These are phyloP conservation scores for Drosophila albomicans DNA, from an alignment of 1,140 invertebrate species.

Conservation along the genomic window DNA sequence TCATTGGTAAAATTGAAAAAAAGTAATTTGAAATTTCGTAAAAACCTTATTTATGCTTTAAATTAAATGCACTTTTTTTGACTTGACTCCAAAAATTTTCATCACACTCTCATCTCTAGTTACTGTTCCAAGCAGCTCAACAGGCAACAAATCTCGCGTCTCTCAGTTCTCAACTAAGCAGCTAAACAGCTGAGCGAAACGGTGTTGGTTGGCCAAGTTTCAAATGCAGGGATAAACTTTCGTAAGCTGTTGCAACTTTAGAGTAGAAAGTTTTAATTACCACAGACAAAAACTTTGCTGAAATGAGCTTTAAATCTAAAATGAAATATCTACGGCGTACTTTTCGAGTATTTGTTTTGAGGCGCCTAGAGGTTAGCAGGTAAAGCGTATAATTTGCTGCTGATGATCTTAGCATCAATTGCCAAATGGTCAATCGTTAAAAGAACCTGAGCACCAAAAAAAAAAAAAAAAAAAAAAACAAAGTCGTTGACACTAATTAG, in stretches of 20 bases:
- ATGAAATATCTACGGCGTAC: neutral
- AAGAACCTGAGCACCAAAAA: slow-evolving; percentile 37
- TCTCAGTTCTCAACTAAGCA: neutral
- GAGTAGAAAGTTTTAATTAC: slow-evolving; percentile 27
- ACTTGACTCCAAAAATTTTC: neutral
- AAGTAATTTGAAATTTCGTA: too few relatives aligned
- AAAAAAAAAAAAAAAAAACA: slow-evolving; percentile 59
- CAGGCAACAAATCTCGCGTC: neutral
- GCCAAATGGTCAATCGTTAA: slow-evolving; percentile 61
- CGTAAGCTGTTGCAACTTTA: slow-evolving; percentile 5
- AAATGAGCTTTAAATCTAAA: slow-evolving; percentile 6
- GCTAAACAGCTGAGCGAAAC: slow-evolving; percentile 4
- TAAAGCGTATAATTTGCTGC: slow-evolving; percentile 12
- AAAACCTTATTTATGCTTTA: too few relatives aligned
- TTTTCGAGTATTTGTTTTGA: neutral
- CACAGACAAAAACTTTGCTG: neutral
- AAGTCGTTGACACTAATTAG: slow-evolving; percentile 79
- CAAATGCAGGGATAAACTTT: slow-evolving; percentile 7
- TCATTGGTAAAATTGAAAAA: too few relatives aligned
- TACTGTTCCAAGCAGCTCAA: neutral
- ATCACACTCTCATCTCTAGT: neutral
- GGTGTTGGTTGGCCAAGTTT: slow-evolving; percentile 5
- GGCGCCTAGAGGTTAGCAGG: neutral
- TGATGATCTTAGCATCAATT: slow-evolving; percentile 35
- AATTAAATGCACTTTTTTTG: too few relatives aligned